Conservation (phyloP, 2,113 vertebrate species). For the Neodon shergylaensis region DNA sequence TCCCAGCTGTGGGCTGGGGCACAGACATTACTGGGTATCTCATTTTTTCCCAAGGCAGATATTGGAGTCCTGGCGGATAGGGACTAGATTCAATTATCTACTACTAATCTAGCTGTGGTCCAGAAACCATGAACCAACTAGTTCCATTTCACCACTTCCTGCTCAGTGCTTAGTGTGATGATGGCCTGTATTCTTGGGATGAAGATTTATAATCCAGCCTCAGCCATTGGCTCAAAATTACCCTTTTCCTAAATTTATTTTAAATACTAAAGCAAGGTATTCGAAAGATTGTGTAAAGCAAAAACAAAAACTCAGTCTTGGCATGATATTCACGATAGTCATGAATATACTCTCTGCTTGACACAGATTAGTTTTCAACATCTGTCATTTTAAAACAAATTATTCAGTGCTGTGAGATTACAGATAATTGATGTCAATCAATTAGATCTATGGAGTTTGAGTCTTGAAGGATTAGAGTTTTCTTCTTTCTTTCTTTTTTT, state of each 20-base stretch:
- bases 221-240: neutral
- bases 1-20: neutral
- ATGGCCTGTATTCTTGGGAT: neutral
- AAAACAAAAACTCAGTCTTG: conserved; percentile 60
- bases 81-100: neutral
- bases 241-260: conserved; percentile 30
- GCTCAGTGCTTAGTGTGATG: neutral
- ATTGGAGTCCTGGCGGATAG: neutral
- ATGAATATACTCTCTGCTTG: conserved; percentile 52
- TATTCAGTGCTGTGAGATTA: conserved; percentile 84
- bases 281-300: conserved; percentile 27
- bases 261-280: conserved; percentile 44
- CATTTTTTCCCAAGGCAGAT: neutral
- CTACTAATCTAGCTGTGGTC: neutral
- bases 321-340: conserved; percentile 44
- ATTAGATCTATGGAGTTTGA: conserved; percentile 74
- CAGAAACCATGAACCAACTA: too few species aligned
- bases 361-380: conserved; percentile 77
- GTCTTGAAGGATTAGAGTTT: conserved; percentile 57
- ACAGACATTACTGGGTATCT: neutral
- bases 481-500: conserved; percentile 59
- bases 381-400: conserved; percentile 83
- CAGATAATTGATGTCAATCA: conserved; percentile 84
- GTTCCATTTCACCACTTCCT: neutral
- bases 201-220: neutral